phyloP scores from a whole-genome alignment of 1,140 invertebrate species.

The Nylanderia fulva region DNA sequence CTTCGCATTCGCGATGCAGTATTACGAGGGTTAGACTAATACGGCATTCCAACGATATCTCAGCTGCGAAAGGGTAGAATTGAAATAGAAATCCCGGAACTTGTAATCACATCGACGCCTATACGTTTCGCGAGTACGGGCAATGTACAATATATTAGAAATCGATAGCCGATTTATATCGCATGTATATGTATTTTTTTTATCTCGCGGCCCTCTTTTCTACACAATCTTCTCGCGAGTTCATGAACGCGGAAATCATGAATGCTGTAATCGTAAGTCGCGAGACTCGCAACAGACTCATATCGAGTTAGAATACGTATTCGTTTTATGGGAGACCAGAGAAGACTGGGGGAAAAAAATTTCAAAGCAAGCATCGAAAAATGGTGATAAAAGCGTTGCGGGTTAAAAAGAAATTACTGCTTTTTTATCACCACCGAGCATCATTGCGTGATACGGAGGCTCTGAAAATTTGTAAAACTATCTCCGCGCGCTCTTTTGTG shows the following conservation, averaged over 20 bases:
- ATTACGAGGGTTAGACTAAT: constrained; percentile 66
- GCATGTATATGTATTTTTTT: not conserved
- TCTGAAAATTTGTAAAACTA: constrained; percentile 32
- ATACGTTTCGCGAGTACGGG: constrained; percentile 4
- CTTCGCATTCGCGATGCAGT: constrained; percentile 55
- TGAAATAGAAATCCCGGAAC: constrained; percentile 60
- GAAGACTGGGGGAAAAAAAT: not conserved
- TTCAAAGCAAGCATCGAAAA: not conserved
- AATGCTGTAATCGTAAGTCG: not conserved
- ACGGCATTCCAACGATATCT: constrained; percentile 61
- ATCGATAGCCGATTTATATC: constrained; percentile 3
- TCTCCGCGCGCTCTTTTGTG: constrained; percentile 36
- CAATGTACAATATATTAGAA: constrained; percentile 33
- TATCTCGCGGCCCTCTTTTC: not conserved
- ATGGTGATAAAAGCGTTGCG: not conserved
- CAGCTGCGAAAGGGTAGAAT: constrained; percentile 35
- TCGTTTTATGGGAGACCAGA: not conserved
- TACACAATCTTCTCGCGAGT: constrained; percentile 17
- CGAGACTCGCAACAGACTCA: too few species aligned
- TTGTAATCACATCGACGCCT: constrained; percentile 41
- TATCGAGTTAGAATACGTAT: not conserved
- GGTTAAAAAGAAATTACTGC: not conserved
- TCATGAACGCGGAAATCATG: constrained; percentile 28
- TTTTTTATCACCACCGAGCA: not conserved
- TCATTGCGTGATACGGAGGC: not conserved